Percentiles rank a stretch among this genome's conserved stretches.
phyloP scores from a whole-genome alignment of 1,140 invertebrate genomes.

The Copidosoma floridanum region DNA sequence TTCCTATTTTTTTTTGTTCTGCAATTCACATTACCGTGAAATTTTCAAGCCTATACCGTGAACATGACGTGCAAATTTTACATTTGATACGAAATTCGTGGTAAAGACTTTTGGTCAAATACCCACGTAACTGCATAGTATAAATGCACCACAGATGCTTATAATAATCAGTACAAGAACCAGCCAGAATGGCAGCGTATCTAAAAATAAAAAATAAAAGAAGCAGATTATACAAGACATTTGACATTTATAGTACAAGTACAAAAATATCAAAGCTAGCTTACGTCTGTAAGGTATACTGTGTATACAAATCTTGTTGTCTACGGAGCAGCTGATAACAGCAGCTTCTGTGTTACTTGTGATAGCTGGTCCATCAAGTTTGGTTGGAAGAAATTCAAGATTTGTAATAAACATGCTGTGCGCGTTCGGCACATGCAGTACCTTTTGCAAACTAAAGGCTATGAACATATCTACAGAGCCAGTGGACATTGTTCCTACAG shows the following conservation, averaged over 20 bases:
- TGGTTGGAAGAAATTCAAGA: slow-evolving; percentile 81
- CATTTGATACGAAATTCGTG: not conserved
- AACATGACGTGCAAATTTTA: slow-evolving; percentile 14
- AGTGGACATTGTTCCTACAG: slow-evolving; percentile 88
- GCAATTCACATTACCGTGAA: not conserved
- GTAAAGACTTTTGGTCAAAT: slow-evolving; percentile 60
- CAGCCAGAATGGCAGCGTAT: slow-evolving; percentile 74
- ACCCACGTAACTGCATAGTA: slow-evolving; percentile 75
- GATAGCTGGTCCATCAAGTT: slow-evolving; percentile 63
- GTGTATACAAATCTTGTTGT: slow-evolving; percentile 90
- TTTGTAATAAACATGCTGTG: slow-evolving; percentile 95
- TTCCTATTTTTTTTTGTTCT: slow-evolving; percentile 6
- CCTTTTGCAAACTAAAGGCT: slow-evolving; percentile 86
- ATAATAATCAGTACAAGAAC: slow-evolving; percentile 71
- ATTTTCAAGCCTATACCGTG: not conserved
- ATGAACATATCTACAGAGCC: slow-evolving; percentile 89
- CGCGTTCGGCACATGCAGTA: slow-evolving; percentile 76
- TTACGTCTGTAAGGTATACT: slow-evolving; percentile 80
- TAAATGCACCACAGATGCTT: slow-evolving; percentile 73
- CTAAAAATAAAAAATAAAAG: slow-evolving; percentile 57
- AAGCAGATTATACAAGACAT: too few species aligned
- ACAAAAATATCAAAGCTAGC: slow-evolving; percentile 40
- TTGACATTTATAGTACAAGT: too few species aligned
- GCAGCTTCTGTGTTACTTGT: slow-evolving; percentile 77
- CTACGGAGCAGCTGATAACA: slow-evolving; percentile 90